Evolutionary conservation across 2,888 invertebrate species (phyloP).

Genomic region (Pasiphila rectangulata): DNA sequence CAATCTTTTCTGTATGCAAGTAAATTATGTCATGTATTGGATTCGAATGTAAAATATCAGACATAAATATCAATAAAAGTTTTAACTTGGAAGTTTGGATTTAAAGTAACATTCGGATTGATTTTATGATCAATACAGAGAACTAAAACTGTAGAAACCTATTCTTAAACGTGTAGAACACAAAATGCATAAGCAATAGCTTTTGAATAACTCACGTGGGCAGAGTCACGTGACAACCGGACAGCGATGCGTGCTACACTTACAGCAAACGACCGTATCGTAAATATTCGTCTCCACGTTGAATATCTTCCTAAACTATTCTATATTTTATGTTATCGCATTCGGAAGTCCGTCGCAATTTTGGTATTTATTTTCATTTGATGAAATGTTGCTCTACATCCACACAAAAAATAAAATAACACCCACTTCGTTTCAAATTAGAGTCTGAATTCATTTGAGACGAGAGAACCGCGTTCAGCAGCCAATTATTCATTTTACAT

Average conservation of each 20-base stretch:
- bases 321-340: conserved; percentile 22
- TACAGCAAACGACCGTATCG: conserved; percentile 50
- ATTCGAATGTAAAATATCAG: conserved; percentile 15
- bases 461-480: conserved; percentile 51
- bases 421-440: conserved; percentile 16
- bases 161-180: conserved; percentile 57
- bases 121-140: conserved; percentile 24
- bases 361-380: conserved; percentile 12
- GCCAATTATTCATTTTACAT: conserved; percentile 69
- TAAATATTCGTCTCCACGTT: conserved; percentile 51
- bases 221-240: conserved; percentile 56
- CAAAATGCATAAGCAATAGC: conserved; percentile 61
- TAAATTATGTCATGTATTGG: conserved; percentile 8
- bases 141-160: conserved; percentile 10
- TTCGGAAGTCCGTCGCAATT: conserved; percentile 21
- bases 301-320: conserved; percentile 15
- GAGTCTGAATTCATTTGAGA: conserved; percentile 10
- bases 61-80: conserved; percentile 17
- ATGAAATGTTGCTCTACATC: conserved; percentile 16
- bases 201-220: conserved; percentile 71
- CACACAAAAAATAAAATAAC: conserved; percentile 12
- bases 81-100: conserved; percentile 14
- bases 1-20: conserved; percentile 11
- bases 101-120: conserved; percentile 16
- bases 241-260: conserved; percentile 54